Evolutionary conservation across 2,888 invertebrate species (phyloP), one percentile per base, ranked within the genome.

Genomic region (Mechanitis messenoides): DNA sequence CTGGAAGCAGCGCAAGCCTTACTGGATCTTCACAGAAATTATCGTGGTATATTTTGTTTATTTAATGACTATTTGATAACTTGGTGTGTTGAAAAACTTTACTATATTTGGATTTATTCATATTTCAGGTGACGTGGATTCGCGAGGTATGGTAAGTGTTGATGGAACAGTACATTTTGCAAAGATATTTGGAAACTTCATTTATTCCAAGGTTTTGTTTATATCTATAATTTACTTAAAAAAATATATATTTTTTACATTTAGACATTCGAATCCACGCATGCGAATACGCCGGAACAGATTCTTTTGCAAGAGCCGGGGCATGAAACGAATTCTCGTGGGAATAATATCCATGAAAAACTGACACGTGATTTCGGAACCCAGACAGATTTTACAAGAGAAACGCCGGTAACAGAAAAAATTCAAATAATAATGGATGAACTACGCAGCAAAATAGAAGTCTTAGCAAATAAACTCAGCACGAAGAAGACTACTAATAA

Each of bases 401-500:
- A 72, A 12, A 63, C 71, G 46, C 71, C 74, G 2, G 70, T 72
- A 59, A 72, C 77, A 55, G 66, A 71, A 53, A 68, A 70, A 58
- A 75, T 78, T 77, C 72, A 79, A 64, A 68, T 58, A 3, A 74
- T 75, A 3, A 77, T 76, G 4, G 68, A 73, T 53, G 71, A 69
- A 5, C 64, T 78, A 20, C 72, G 69, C 56, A 69, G 72, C 33
- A 71, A 71, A 53, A 74, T 79, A 9, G 70, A 74, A 55, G 62
- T 66, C 1, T 65, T 79, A 28, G 73, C 76, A 69, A 68, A 68
- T 55, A 71, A 76, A 60, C 59, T 78, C 4, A 73, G 74, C 64
- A 53, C 33, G 7, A 64, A 63, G 60, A 58, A 58, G 35, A 46
- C 11, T 46, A 45, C n/a, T 46, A 33, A 11, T 31, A 45, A 53